A percentile compares a stretch with the other conserved stretches of the same genome.
Evolutionary conservation across 2,797 vertebrate species (phyloP).

Genomic region (Melanotaenia boesemani): DNA sequence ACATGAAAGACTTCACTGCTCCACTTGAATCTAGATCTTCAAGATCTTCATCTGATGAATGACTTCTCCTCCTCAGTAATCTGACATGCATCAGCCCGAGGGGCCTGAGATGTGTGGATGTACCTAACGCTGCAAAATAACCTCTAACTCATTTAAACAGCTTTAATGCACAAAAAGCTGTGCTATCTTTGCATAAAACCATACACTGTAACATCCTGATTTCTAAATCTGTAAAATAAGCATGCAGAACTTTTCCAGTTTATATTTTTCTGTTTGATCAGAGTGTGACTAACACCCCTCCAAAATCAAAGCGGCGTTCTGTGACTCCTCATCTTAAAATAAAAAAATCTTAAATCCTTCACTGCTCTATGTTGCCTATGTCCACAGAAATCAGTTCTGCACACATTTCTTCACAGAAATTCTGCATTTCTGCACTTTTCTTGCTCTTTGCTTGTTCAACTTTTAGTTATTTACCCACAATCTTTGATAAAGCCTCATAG

Average conservation of each 20-base stretch:
- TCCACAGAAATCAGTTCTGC: neutral
- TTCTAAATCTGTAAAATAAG: constrained; percentile 7
- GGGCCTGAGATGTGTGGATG: neutral
- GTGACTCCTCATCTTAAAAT: constrained; percentile 23
- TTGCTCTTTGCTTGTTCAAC: constrained; percentile 28
- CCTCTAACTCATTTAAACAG: no score
- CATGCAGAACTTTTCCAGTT: constrained; percentile 6
- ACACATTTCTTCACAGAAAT: constrained; percentile 8
- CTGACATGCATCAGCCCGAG: neutral
- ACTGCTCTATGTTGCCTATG: constrained; percentile 2
- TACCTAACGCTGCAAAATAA: neutral
- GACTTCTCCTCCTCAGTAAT: neutral
- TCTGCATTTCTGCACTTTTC: constrained; percentile 28
- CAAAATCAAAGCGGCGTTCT: constrained; percentile 14
- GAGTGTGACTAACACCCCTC: neutral
- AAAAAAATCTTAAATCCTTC: constrained; percentile 14
- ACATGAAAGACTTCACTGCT: no score
- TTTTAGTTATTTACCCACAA: constrained; percentile 35
- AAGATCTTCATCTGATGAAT: no score
- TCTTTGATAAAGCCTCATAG: constrained; percentile 17
- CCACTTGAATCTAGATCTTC: no score
- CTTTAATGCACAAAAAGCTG: no score
- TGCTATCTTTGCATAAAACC: neutral
- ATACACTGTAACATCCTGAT: neutral
- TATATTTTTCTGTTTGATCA: constrained; percentile 20